Conservation (phyloP, 1,140 invertebrate genomes). For the Drosophila nigromelanica region DNA sequence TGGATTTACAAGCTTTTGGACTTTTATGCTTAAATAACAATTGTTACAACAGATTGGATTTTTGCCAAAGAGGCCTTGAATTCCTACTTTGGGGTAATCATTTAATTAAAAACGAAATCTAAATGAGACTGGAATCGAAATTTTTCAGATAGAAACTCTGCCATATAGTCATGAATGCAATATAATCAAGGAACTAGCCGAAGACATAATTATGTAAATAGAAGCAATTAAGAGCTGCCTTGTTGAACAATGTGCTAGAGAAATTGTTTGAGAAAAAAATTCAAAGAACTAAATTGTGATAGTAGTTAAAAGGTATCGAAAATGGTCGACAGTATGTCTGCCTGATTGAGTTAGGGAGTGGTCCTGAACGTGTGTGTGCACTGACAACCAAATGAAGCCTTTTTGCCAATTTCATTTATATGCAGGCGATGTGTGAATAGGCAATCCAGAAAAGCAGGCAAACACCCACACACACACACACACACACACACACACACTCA, state of each 20-base stretch:
- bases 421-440: slow-evolving; percentile 56
- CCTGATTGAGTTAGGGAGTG: slow-evolving; percentile 24
- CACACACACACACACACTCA: background rate
- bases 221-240: background rate
- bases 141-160: too few species aligned
- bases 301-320: background rate
- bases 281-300: slow-evolving; percentile 6
- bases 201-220: too few species aligned
- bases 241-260: too few species aligned
- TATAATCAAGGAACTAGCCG: too few species aligned
- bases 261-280: background rate
- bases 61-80: too few species aligned
- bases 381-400: slow-evolving; percentile 71
- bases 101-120: too few species aligned
- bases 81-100: too few species aligned
- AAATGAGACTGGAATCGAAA: too few species aligned
- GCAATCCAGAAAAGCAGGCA: slow-evolving; percentile 41
- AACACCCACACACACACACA: slow-evolving; percentile 3
- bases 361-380: slow-evolving; percentile 48
- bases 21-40: background rate
- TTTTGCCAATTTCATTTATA: slow-evolving; percentile 55
- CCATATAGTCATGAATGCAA: too few species aligned
- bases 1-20: background rate
- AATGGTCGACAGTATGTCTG: slow-evolving; percentile 24
- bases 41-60: too few species aligned